Evolutionary conservation across 2,888 invertebrate genomes (phyloP).

Genomic region (Neocrepidodera transversa): DNA sequence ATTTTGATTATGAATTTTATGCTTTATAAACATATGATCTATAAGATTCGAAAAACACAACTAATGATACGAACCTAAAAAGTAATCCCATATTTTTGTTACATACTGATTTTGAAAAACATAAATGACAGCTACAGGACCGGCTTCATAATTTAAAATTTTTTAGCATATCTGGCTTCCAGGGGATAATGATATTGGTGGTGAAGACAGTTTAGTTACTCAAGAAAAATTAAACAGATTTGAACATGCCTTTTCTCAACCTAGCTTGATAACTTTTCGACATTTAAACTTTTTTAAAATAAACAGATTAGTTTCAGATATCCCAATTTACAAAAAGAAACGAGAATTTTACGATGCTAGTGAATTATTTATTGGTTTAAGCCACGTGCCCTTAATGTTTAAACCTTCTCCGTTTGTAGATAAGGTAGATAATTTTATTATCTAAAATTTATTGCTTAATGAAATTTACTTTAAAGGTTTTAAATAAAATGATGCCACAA

Average conservation of each 20-base stretch:
- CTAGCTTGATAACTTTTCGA: constrained; percentile 67
- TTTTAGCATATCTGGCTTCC: constrained; percentile 82
- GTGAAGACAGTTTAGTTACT: constrained; percentile 79
- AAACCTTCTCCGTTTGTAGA: constrained; percentile 64
- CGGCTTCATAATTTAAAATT: constrained; percentile 10
- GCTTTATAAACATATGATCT: too few relatives aligned
- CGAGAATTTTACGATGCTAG: constrained; percentile 57
- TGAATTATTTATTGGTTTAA: constrained; percentile 71
- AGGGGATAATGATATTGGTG: constrained; percentile 98
- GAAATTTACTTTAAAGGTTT: constrained; percentile 60
- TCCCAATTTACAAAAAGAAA: constrained; percentile 64
- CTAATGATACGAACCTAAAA: too few relatives aligned
- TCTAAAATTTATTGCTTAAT: background rate
- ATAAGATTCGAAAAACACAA: too few relatives aligned
- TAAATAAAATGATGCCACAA: constrained; percentile 71
- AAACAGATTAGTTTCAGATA: constrained; percentile 71
- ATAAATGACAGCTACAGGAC: too few relatives aligned
- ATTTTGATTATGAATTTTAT: background rate
- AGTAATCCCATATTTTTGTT: too few relatives aligned
- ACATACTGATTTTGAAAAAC: too few relatives aligned
- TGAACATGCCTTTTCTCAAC: constrained; percentile 75
- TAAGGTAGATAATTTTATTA: constrained; percentile 54
- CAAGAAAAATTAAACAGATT: constrained; percentile 75
- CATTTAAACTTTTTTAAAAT: constrained; percentile 78
- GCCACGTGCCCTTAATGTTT: constrained; percentile 75